phyloP scores from a whole-genome alignment of 1,140 invertebrate species.

The Diorhabda sublineata region DNA sequence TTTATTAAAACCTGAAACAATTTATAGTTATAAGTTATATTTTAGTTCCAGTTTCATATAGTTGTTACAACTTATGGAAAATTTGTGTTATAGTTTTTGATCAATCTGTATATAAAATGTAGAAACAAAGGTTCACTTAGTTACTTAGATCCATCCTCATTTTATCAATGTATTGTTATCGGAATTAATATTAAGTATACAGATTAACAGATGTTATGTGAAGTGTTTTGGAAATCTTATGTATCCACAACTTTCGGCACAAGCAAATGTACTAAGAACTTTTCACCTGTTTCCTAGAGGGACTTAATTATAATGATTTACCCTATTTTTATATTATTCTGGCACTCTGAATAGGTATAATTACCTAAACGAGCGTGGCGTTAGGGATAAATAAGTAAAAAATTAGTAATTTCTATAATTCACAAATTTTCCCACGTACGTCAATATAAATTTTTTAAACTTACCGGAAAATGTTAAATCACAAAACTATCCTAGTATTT shows the following conservation, averaged over 20 bases:
- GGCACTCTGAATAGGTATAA: background rate
- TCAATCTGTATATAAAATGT: no score
- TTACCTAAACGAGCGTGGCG: background rate
- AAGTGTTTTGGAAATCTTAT: background rate
- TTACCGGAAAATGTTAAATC: constrained; percentile 20
- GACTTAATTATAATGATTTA: background rate
- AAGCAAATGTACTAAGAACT: background rate
- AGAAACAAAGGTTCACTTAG: no score
- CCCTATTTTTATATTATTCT: background rate
- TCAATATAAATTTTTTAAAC: background rate
- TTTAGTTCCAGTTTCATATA: no score
- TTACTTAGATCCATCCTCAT: no score
- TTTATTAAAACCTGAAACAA: constrained; percentile 13
- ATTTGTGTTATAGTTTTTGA: no score
- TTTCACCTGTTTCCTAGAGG: background rate
- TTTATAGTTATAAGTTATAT: background rate
- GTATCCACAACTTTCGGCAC: background rate
- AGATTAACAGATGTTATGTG: no score
- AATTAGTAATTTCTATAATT: no score
- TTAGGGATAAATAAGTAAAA: background rate
- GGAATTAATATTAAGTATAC: no score
- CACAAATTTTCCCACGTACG: no score
- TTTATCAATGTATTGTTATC: no score
- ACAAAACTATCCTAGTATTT: background rate
- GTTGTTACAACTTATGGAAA: no score